Percentiles rank a stretch among this genome's conserved stretches.
Evolutionary conservation across 1,140 invertebrate species (phyloP).

Genomic region (Calliopsis andreniformis): DNA sequence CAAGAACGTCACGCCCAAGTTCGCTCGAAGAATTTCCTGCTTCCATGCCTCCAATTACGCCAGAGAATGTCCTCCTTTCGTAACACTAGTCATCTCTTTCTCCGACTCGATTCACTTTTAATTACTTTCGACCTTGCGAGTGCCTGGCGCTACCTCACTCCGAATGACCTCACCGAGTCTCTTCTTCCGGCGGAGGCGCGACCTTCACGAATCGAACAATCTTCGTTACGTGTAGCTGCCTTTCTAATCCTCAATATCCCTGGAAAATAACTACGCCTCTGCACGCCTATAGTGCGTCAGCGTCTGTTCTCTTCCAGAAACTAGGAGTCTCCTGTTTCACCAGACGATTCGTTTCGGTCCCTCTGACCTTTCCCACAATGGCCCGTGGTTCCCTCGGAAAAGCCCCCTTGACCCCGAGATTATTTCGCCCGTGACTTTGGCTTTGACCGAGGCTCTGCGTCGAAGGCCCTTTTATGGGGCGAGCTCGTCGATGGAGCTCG

Average conservation of each 20-base stretch:
- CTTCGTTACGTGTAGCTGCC: neutral
- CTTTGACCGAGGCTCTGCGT: conserved; percentile 62
- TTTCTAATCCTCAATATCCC: conserved; percentile 15
- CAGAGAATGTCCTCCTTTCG: conserved; percentile 4
- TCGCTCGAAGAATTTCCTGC: too few species aligned
- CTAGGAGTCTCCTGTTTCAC: neutral
- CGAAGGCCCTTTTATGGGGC: conserved; percentile 45
- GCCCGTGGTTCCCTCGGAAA: conserved; percentile 21
- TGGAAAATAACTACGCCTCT: neutral
- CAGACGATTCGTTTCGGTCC: neutral
- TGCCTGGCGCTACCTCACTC: conserved; percentile 15
- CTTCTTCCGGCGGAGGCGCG: conserved; percentile 38
- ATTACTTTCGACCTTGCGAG: conserved; percentile 40
- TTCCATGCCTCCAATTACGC: too few species aligned
- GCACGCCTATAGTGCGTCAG: neutral
- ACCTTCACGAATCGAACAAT: too few species aligned
- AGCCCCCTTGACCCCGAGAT: conserved; percentile 17
- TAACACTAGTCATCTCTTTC: conserved; percentile 19
- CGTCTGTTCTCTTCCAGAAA: neutral
- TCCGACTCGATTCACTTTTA: conserved; percentile 32
- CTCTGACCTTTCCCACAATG: conserved; percentile 1
- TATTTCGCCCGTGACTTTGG: conserved; percentile 66
- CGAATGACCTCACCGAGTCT: conserved; percentile 28
- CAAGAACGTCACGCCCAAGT: too few species aligned
- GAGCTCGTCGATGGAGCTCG: conserved; percentile 34